Percentiles rank a stretch among this genome's conserved stretches.
These are phyloP conservation scores for Orthosia cruda DNA, from an alignment of 2,888 invertebrate genomes.

Conservation along the genomic window DNA sequence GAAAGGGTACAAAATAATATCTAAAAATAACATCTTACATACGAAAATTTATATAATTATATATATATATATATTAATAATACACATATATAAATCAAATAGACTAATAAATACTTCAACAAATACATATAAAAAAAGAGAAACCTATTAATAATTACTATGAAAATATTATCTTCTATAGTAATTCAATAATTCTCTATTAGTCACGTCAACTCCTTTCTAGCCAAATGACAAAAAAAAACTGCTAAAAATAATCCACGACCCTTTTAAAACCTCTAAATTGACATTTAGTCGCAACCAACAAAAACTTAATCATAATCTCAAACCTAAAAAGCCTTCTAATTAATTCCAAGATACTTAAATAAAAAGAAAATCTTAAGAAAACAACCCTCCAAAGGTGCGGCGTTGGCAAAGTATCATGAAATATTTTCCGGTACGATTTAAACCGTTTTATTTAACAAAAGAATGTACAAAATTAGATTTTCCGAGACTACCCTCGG, in stretches of 20 bases:
- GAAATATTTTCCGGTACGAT: slow-evolving; percentile 14
- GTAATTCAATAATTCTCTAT: neutral
- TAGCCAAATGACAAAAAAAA: neutral
- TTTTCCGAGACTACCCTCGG: slow-evolving; percentile 26
- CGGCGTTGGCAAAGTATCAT: slow-evolving; percentile 10
- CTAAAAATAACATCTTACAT: no score
- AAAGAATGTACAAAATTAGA: slow-evolving; percentile 44
- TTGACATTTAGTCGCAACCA: neutral
- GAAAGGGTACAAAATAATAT: no score
- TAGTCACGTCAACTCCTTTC: neutral
- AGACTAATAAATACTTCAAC: no score
- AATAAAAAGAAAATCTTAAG: slow-evolving; percentile 15
- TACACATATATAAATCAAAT: no score
- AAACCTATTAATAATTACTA: no score
- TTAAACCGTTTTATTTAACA: slow-evolving; percentile 40
- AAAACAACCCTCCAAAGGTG: neutral
- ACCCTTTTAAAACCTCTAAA: neutral
- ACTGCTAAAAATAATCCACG: neutral
- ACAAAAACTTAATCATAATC: slow-evolving; percentile 16
- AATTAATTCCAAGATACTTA: slow-evolving; percentile 30
- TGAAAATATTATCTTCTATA: no score
- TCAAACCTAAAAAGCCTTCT: neutral
- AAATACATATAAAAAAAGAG: no score
- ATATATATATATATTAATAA: no score
- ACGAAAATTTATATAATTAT: no score